Evolutionary conservation across 1,140 invertebrate species (phyloP).

Genomic region (Lutraria rhynchaena): DNA sequence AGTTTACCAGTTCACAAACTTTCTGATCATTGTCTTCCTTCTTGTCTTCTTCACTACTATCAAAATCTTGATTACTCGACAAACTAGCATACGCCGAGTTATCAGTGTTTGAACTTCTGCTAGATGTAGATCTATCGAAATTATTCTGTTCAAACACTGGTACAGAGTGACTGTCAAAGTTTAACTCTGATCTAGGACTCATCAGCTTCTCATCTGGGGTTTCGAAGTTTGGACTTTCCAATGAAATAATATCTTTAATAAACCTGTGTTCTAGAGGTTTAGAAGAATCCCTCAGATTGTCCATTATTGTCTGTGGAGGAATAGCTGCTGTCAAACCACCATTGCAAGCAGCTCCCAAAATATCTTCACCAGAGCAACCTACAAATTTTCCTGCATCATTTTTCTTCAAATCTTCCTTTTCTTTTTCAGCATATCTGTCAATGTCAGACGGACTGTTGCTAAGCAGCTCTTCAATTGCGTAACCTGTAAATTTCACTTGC

Average conservation of each 20-base stretch:
- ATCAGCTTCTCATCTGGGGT: not conserved
- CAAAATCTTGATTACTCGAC: too few relatives aligned
- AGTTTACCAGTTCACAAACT: not conserved
- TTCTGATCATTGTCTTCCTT: not conserved
- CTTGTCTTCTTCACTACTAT: not conserved
- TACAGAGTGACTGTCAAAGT: not conserved
- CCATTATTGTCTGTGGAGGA: not conserved
- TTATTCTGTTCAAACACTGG: not conserved
- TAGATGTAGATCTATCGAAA: not conserved
- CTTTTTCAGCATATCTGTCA: not conserved
- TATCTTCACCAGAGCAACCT: too few relatives aligned
- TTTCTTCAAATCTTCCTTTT: not conserved
- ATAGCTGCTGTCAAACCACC: not conserved
- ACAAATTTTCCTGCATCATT: too few relatives aligned
- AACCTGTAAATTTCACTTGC: too few relatives aligned
- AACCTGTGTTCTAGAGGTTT: not conserved
- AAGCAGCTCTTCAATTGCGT: too few relatives aligned
- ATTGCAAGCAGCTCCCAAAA: too few relatives aligned
- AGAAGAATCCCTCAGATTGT: not conserved
- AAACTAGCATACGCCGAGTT: slow-evolving; percentile 1
- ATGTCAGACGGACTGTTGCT: too few relatives aligned
- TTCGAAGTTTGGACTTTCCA: not conserved
- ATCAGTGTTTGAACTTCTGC: slow-evolving; percentile 2
- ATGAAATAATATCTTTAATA: not conserved
- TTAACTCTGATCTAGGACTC: too few relatives aligned